Percentiles rank a stretch among this genome's conserved stretches.
Conservation (phyloP, 2,888 invertebrate genomes). For the Papilio demoleus region DNA sequence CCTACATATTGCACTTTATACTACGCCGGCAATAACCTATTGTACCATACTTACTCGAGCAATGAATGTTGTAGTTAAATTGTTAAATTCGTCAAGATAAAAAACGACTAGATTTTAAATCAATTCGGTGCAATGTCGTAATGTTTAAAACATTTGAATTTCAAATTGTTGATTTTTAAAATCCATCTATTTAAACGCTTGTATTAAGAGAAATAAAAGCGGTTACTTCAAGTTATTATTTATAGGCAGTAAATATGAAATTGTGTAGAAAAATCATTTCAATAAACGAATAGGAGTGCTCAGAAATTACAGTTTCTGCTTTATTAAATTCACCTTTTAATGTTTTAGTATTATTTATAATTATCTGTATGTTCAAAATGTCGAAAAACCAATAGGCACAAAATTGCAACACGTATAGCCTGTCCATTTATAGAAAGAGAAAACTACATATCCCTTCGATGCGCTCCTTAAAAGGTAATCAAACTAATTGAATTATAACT, state of each 20-base stretch:
- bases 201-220: neutral
- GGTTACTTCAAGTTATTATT: too few species aligned
- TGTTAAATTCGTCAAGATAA: neutral
- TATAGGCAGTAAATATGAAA: too few species aligned
- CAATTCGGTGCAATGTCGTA: neutral
- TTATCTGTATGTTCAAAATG: too few species aligned
- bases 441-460: neutral
- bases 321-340: too few species aligned
- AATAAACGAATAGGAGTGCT: too few species aligned
- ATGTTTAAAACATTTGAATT: too few species aligned
- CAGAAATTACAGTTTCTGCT: too few species aligned
- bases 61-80: neutral
- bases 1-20: conserved; percentile 10
- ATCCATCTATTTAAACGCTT: too few species aligned
- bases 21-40: conserved; percentile 8
- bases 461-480: conserved; percentile 38
- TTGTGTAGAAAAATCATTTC: too few species aligned
- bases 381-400: neutral
- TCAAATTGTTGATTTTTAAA: too few species aligned
- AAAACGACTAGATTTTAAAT: neutral
- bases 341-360: too few species aligned
- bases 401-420: neutral
- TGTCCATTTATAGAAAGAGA: neutral
- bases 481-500: conserved; percentile 41
- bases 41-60: neutral